Evolutionary conservation across 2,888 invertebrate species (phyloP).

Genomic region (Cancer borealis): DNA sequence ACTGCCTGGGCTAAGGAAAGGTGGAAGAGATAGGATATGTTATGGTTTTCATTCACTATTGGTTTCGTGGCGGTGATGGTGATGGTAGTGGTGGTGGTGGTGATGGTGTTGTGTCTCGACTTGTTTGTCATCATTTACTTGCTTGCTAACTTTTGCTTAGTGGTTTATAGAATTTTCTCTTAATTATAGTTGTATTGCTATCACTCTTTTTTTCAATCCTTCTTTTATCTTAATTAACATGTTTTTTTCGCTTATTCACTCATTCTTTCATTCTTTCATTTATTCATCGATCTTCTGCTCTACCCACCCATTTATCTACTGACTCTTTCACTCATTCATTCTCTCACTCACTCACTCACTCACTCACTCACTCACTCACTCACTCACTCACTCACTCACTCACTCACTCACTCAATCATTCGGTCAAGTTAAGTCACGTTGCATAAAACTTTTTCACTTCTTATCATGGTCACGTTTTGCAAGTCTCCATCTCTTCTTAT

Average conservation of each 20-base stretch:
- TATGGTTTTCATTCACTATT: too few species aligned
- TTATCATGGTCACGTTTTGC: neutral
- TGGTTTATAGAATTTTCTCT: too few species aligned
- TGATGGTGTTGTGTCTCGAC: neutral
- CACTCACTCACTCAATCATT: neutral
- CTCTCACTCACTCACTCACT: neutral
- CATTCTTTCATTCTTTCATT: neutral
- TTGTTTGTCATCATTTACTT: neutral
- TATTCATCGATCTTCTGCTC: neutral
- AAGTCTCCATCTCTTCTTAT: neutral
- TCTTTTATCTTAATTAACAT: too few species aligned
- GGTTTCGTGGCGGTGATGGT: too few species aligned
- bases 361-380: neutral
- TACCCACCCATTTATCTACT: too few species aligned
- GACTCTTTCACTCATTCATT: neutral
- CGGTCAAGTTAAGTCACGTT: neutral
- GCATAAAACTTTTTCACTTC: neutral
- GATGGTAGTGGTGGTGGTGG: too few species aligned
- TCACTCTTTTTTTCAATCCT: neutral
- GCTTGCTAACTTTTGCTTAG: neutral
- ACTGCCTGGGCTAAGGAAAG: too few species aligned
- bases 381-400: neutral
- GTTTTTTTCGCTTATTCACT: neutral
- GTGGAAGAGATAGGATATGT: too few species aligned
- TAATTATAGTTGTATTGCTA: too few species aligned